Base-by-base conservation (phyloP, 2,797 vertebrate species). In the Clamator glandarius region DNA sequence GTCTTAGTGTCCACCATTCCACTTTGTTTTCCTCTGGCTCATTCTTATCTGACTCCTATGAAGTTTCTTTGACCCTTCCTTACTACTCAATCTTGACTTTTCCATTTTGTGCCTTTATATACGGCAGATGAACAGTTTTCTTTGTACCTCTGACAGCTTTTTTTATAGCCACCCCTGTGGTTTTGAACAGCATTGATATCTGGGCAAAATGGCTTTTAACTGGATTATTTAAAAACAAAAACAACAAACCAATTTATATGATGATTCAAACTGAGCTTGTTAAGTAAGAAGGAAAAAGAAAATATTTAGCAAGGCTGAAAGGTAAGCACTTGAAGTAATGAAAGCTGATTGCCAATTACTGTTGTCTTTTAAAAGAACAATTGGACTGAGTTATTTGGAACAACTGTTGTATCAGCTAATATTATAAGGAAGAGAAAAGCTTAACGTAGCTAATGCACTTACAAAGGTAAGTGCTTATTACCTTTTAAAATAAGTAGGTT, bases 61-160 rank as follows among this genome's bases (percentile, higher is more conserved):
- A 95, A 92, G 41, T 91, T 93, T 94, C n/a, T 79, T 90, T 95
- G 95, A 96, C 87, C 68, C 59, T 95, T 75, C 58, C 36, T 87
- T 85, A 80, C 59, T 64, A 41, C 3, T 52, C 4, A 89, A 11
- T 72, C 28, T 70, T 80, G 48, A 44, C 54, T 88, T 88, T 67
- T 90, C 59, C 31, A 77, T 87, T 94, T 93, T 64, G 87, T 70
- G 33, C 58, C 51, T 92, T 93, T 84, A 33, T 73, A 44, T 29
- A 51, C 2, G 1, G 28, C 36, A 89, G 81, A 78, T 69, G n/a
- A 95, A 59, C 75, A 57, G 61, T 52, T 84, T 94, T 76, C 51
- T 90, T 95, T 96, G 55, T 75, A 63, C 18, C 50, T 88, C 64
- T 74, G 61, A 86, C 67, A 92, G 82, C 28, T 93, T 82, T 75